These are phyloP conservation scores for Microdon myrmicae DNA, from an alignment of 2,888 invertebrate genomes.

Conservation along the genomic window DNA sequence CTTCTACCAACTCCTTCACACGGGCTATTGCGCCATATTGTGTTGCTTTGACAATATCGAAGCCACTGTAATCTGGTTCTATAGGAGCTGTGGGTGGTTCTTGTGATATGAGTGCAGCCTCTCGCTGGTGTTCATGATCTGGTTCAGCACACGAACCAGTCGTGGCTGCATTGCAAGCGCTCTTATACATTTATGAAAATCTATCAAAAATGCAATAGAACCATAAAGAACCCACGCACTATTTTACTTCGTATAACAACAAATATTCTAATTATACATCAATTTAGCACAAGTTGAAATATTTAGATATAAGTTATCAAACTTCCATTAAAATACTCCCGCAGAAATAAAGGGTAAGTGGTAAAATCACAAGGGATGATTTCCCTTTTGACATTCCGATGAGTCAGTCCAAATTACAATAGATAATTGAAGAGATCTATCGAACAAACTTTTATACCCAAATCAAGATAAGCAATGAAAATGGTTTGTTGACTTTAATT, in stretches of 20 bases:
- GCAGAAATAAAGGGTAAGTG: conserved; percentile 41
- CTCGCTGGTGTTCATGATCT: conserved; percentile 68
- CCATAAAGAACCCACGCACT: conserved; percentile 41
- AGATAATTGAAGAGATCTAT: no score
- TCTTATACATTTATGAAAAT: conserved; percentile 72
- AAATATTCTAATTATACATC: conserved; percentile 2
- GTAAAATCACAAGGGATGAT: conserved; percentile 39
- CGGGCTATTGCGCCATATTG: conserved; percentile 92
- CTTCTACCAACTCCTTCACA: conserved; percentile 87
- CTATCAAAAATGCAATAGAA: conserved; percentile 37
- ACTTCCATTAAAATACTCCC: conserved; percentile 42
- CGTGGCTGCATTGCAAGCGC: conserved; percentile 78
- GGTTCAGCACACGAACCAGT: conserved; percentile 73
- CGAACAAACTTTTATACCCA: no score
- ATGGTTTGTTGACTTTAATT: no score
- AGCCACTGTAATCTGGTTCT: conserved; percentile 81
- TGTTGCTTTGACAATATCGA: conserved; percentile 94
- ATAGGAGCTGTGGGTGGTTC: conserved; percentile 73
- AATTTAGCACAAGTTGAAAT: no score
- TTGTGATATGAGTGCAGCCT: conserved; percentile 70
- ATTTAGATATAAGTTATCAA: conserved; percentile 42
- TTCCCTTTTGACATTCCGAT: conserved; percentile 40
- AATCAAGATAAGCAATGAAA: no score
- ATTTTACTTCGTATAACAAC: conserved; percentile 12
- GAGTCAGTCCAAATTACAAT: conserved; percentile 46